Evolutionary conservation across 2,113 vertebrate genomes (phyloP).

Genomic region (Rhizomys pruinosus): DNA sequence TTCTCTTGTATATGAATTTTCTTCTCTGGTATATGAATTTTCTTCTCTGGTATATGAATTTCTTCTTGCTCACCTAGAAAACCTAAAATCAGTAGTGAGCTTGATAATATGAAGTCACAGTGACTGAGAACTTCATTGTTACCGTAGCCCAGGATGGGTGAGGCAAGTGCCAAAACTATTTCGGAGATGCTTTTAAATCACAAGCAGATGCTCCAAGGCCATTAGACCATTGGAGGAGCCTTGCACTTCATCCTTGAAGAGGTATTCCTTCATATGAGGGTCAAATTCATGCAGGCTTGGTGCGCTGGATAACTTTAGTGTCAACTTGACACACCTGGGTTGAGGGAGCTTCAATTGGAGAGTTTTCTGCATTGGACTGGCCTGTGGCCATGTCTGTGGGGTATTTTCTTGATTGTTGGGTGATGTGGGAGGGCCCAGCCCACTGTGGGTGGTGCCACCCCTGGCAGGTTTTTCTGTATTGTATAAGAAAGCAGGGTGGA

Average conservation of each 20-base stretch:
- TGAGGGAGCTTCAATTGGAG: no score
- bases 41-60: neutral
- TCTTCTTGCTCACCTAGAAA: neutral
- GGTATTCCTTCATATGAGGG: neutral
- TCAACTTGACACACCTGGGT: no score
- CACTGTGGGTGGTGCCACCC: no score
- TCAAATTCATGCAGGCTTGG: neutral
- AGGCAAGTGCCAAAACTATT: neutral
- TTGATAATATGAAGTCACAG: neutral
- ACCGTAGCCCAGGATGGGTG: neutral
- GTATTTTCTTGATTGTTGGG: no score
- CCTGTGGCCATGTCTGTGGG: no score
- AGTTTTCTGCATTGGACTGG: no score
- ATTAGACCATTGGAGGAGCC: neutral
- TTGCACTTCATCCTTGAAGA: neutral
- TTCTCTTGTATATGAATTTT: no score
- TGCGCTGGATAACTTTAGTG: no score
- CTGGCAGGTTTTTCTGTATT: no score
- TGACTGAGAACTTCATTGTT: conserved; percentile 3
- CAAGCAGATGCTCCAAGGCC: neutral
- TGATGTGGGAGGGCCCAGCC: no score
- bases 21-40: neutral
- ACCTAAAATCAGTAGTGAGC: neutral
- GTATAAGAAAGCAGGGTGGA: no score
- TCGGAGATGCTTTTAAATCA: neutral